Evolutionary conservation across 2,113 vertebrate species (phyloP), one percentile per base, ranked within the genome.

Genomic region (Chaenogobius annularis): DNA sequence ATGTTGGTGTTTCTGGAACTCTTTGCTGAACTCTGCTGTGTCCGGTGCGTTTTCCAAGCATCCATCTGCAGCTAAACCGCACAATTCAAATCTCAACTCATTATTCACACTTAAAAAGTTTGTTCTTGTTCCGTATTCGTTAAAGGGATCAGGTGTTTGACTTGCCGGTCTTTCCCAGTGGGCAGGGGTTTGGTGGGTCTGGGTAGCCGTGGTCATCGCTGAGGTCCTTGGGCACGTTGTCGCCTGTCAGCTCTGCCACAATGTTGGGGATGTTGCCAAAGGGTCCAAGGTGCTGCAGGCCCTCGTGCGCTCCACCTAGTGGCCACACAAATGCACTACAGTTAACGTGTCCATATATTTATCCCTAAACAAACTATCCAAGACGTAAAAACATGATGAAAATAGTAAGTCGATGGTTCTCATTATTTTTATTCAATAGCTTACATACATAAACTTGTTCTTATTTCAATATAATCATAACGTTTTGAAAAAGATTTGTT

Each of bases 261-360:
- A 99, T 98, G 83, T 99, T 99, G 48, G 97, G 97, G 74, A 99
- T 99, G 84, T 99, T 98, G 23, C 98, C 97, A 3, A 95, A 98
- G n/a, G 98, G 98, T 72, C 98, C 97, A 56, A 99, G 91, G 82
- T 99, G 98, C 84, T 99, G 98, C 63, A 99, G 93, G 54, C 97
- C 98, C 77, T 99, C 98, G 5, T 99, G 97, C 0, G 97, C 97
- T 74, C 97, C 97, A 87, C 97, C 97, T 99, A 82, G 81, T 85
- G 92, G 88, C 47, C 78, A 10, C 22, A 68, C 46, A 31, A 0
- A 35, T 17, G 0, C 12, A 75, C n/a, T 59, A 22, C 73, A 48
- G 43, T 64, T 50, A 74, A 37, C 58, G 31, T 12, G 22, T 26
- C 23, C 23, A 26, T 31, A 40, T 40, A 31, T 31, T 31, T 31